Evolutionary conservation across 2,888 invertebrate species (phyloP), one percentile per base, ranked within the genome.

Genomic region (Philereme transversata): DNA sequence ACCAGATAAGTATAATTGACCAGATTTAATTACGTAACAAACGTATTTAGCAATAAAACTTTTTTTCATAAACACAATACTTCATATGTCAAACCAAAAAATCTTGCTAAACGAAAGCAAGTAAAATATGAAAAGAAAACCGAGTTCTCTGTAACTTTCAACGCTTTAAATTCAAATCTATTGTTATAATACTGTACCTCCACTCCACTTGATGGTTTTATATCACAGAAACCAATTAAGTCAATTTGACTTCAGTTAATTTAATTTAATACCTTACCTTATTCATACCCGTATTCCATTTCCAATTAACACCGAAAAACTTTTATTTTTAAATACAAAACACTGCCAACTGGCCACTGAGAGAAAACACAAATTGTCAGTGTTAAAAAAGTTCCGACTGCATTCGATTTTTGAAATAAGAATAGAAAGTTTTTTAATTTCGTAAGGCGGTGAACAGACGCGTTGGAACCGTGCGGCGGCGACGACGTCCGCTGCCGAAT

Each of bases 401-500:
- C 10, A 33, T 35, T 45, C 0, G 7, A 36, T 41, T 48, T 49
- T 58, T n/a, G 51, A 49, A 51, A 35, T 40, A 7, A 9, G 60
- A 51, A 48, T 40, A 35, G 46, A 62, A 68, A 68, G 73, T 69
- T 66, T 63, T 22, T 59, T 65, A 64, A 73, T 73, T 72, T 73
- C 76, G 73, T 62, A 62, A 35, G 51, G 65, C 49, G 65, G 51
- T 57, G 55, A 56, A 34, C 5, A 47, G 55, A 53, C 68, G 64
- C 61, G 68, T 58, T 73, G 9, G 50, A 64, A 44, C 62, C 88
- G 86, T 81, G 82, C 82, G 82, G 69, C 79, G 71, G 65, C 70
- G 65, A 63, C 81, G 82, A 76, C 77, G 79, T 63, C 70, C 74
- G 73, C 70, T 78, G 82, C 82, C 81, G 83, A 86, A 84, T 87